Conservation (phyloP, 1,140 invertebrate species). For the Galleria mellonella region DNA sequence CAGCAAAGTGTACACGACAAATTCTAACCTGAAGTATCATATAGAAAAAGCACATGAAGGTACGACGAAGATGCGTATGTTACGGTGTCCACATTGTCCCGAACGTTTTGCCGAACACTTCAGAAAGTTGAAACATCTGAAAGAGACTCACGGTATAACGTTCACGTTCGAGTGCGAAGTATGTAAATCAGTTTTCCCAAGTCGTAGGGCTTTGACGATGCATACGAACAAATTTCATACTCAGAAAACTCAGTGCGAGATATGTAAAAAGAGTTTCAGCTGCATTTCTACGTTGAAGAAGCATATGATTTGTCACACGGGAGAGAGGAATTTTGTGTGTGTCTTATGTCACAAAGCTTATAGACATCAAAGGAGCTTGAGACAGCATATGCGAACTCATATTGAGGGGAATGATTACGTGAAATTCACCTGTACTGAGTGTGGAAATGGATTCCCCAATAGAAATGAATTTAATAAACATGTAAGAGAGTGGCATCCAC, state of each 20-base stretch:
- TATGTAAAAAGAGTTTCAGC: slow-evolving; percentile 70
- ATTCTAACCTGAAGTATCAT: slow-evolving; percentile 42
- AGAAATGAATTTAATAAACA: slow-evolving; percentile 35
- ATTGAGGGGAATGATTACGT: slow-evolving; percentile 67
- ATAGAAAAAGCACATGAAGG: slow-evolving; percentile 41
- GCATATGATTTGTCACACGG: slow-evolving; percentile 82
- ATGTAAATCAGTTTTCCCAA: slow-evolving; percentile 34
- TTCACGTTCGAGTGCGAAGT: slow-evolving; percentile 42
- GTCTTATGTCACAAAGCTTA: slow-evolving; percentile 75
- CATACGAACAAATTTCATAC: slow-evolving; percentile 69
- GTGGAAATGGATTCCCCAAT: slow-evolving; percentile 57
- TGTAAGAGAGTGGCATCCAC: slow-evolving; percentile 41
- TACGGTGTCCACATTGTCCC: slow-evolving; percentile 37
- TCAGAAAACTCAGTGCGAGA: slow-evolving; percentile 66
- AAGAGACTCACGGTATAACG: slow-evolving; percentile 38
- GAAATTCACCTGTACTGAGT: slow-evolving; percentile 63
- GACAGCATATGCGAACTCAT: slow-evolving; percentile 76
- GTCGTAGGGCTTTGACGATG: slow-evolving; percentile 37
- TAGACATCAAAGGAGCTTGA: slow-evolving; percentile 80
- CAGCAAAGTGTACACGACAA: slow-evolving; percentile 44
- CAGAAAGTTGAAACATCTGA: slow-evolving; percentile 42
- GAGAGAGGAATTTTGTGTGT: slow-evolving; percentile 76
- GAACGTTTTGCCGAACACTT: slow-evolving; percentile 48
- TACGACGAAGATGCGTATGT: slow-evolving; percentile 27
- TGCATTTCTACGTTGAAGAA: slow-evolving; percentile 77